Evolutionary conservation across 2,888 invertebrate species (phyloP).

Genomic region (Hirtodrosophila histrioides): DNA sequence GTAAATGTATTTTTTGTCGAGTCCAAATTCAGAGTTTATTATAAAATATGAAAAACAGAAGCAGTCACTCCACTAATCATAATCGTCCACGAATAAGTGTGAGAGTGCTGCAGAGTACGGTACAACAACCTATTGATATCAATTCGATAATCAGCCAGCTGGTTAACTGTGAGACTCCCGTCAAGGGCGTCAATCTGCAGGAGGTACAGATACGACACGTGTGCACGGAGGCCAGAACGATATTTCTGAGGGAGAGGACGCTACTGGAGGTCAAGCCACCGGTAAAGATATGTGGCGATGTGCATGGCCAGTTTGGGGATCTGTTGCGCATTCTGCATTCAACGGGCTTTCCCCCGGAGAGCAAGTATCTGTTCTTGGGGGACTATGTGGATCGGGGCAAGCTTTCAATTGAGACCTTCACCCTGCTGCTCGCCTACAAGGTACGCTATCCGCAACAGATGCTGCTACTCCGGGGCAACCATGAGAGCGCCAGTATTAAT

Average conservation of each 20-base stretch:
- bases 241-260: constrained; percentile 98
- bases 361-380: constrained; percentile 98
- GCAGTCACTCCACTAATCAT: no score
- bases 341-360: constrained; percentile 99
- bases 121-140: constrained; percentile 17
- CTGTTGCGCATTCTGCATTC: constrained; percentile 97
- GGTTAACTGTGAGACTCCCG: constrained; percentile 24
- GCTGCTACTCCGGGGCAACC: constrained; percentile 97
- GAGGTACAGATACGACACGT: constrained; percentile 98
- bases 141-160: constrained; percentile 30
- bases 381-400: constrained; percentile 99
- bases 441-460: constrained; percentile 99
- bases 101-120: not conserved
- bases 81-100: not conserved
- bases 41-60: constrained; percentile 20
- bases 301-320: constrained; percentile 99
- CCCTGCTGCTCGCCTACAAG: constrained; percentile 97
- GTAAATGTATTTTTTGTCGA: constrained; percentile 32
- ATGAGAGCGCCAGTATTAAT: constrained; percentile 98
- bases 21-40: constrained; percentile 27
- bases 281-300: constrained; percentile 98
- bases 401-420: constrained; percentile 98
- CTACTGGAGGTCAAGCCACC: constrained; percentile 98
- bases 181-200: constrained; percentile 92
- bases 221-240: constrained; percentile 98